Evolutionary conservation across 2,113 vertebrate species (phyloP), one percentile per base, ranked within the genome.

Genomic region (Sinocyclocheilus anshuiensis): DNA sequence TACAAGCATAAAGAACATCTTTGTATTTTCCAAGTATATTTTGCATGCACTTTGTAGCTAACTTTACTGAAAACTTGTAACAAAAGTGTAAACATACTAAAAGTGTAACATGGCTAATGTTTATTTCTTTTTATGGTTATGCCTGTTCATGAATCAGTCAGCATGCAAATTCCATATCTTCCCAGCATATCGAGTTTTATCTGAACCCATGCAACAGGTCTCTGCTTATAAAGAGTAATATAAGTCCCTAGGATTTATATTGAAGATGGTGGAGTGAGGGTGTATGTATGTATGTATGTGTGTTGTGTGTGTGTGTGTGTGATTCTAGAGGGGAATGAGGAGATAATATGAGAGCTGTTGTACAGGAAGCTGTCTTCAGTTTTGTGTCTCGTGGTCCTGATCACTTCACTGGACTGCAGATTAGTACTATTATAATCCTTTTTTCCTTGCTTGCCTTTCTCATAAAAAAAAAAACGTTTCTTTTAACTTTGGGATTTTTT

Each of bases 321-420:
- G 55, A 84, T 82, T 86, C 45, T 57, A 59, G 36, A 84, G 65
- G 13, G 39, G 36, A 83, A 61, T 78, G 15, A 57, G 45, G 33
- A 59, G 29, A 69, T 79, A 65, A 69, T 57, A 57, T 85, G 33
- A 24, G 67, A 82, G 76, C 81, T 71, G 67, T 88, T 90, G 57
- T 88, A 80, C 6, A 42, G 79, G 86, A 88, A 86, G 87, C 85
- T 89, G 77, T 65, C 86, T 85, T 90, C 91, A 91, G 92, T 90
- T 89, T 69, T 88, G 92, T 91, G 87, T 93, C 92, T 93, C 93
- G 91, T 93, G 93, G 91, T 71, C 48, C 79, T 81, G 76, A 61
- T 89, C 33, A 59, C 80, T 80, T 84, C 67, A 55, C 50, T 80
- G 69, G 24, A 79, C n/a, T 81, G 45, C 71, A 65, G 85, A 87